A percentile compares a stretch with the other conserved stretches of the same genome.
Evolutionary conservation across 2,797 vertebrate genomes (phyloP).

Genomic region (Galago senegalensis): DNA sequence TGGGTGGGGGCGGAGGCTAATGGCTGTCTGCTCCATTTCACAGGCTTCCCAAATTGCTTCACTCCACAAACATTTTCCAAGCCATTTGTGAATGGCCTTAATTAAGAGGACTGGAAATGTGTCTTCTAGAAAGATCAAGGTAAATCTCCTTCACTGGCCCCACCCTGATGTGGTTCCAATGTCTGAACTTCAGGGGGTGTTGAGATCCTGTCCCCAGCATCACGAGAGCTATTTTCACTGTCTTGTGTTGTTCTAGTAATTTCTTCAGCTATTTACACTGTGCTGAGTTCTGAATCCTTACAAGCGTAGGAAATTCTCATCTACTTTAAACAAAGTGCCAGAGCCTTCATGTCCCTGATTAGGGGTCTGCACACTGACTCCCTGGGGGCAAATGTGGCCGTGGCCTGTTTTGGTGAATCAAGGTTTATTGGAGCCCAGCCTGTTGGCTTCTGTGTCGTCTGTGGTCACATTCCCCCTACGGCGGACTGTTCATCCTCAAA

Average conservation of each 20-base stretch:
- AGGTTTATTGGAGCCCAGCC: not conserved
- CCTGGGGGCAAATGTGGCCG: not conserved
- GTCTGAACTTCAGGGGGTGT: not conserved
- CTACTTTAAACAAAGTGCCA: not conserved
- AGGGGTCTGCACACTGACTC: not conserved
- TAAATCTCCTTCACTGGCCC: not conserved
- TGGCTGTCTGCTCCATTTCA: not conserved
- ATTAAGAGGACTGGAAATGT: slow-evolving; percentile 62
- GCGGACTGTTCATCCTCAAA: not conserved
- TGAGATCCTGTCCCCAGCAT: not conserved
- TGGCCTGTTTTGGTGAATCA: not conserved
- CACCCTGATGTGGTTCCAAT: accelerated
- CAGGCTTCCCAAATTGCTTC: slow-evolving; percentile 69
- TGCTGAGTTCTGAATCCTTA: slow-evolving; percentile 3
- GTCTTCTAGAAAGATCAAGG: not conserved
- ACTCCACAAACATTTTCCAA: slow-evolving; percentile 69
- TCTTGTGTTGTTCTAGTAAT: not conserved
- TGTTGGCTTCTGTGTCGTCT: not conserved
- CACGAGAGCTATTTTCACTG: not conserved
- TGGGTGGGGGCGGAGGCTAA: not conserved
- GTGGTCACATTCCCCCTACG: not conserved
- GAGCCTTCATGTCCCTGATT: not conserved
- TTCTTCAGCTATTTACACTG: slow-evolving; percentile 23
- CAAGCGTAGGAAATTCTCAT: not conserved
- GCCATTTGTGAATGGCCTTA: slow-evolving; percentile 67